Evolutionary conservation across 2,888 invertebrate genomes (phyloP), one percentile per base, ranked within the genome.

Genomic region (Amitus sp.): DNA sequence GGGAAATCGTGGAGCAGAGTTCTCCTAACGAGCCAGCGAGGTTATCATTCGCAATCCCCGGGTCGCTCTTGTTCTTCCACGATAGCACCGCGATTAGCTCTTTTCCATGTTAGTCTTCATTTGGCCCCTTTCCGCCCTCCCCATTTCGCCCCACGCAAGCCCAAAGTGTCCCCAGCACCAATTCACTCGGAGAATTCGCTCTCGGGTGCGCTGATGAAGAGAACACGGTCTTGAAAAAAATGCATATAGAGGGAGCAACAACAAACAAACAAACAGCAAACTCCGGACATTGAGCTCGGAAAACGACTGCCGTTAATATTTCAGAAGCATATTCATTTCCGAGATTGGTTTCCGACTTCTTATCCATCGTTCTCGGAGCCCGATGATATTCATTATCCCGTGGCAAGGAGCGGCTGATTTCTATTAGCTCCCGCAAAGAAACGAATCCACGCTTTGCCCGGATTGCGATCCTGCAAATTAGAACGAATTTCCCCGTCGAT

Each of bases 241-340:
- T 76, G 77, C 75, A 77, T 77, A 77, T 71, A 77, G 73, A 76
- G 77, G 75, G 73, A 67, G 42, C 64, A 69, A 72, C 73, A 70
- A 76, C 75, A 77, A 77, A 78, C 75, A 77, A 76, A 77, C 77
- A 73, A 72, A 74, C 75, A 74, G 72, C 69, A 69, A 70, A 66
- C 66, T 61, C 65, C n/a, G 43, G 23, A 62, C 70, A 73, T 72
- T 72, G 73, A 73, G 51, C 63, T 62, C 47, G 67, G 66, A 61
- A 73, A 64, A 68, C 70, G 69, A 69, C 70, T 37, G 64, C 68
- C 61, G 66, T 76, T 73, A 76, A 76, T 75, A 75, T 76, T 75
- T 67, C 71, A 75, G 61, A 67, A 70, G 70, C 68, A 72, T 69
- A 73, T 72, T 72, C 69, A 69, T 70, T 73, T 72, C 64, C 67